phyloP scores from a whole-genome alignment of 2,888 invertebrate species.

The Cecidostiba fungosa region DNA sequence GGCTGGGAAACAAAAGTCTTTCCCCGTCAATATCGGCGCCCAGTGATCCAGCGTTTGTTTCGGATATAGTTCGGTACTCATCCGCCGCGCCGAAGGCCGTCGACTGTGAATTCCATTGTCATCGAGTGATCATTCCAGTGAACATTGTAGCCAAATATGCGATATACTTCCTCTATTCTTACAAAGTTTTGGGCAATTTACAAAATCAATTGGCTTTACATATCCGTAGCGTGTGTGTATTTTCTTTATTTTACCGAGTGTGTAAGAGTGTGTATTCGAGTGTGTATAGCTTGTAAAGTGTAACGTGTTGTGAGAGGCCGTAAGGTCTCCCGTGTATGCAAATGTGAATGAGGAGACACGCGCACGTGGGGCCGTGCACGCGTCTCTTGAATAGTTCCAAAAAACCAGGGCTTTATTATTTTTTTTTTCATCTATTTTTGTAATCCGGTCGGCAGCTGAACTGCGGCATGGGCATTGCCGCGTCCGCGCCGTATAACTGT shows the following conservation, averaged over 20 bases:
- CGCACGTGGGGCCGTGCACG: conserved; percentile 77
- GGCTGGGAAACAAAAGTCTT: conserved; percentile 41
- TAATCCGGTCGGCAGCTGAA: conserved; percentile 61
- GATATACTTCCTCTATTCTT: conserved; percentile 31
- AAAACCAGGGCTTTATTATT: conserved; percentile 75
- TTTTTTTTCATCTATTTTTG: conserved; percentile 61
- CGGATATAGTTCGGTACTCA: conserved; percentile 1
- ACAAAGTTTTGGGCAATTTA: conserved; percentile 74
- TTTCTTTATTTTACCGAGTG: conserved; percentile 61
- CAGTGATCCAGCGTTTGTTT: conserved; percentile 56
- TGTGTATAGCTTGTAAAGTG: conserved; percentile 66
- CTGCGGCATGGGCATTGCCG: conserved; percentile 67
- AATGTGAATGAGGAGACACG: conserved; percentile 71
- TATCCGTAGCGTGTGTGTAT: conserved; percentile 80
- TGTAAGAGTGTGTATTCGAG: conserved; percentile 67
- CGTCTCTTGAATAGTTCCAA: conserved; percentile 66
- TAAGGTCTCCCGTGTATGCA: conserved; percentile 62
- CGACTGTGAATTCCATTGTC: background rate
- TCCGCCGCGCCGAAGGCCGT: conserved; percentile 1
- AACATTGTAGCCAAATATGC: conserved; percentile 62
- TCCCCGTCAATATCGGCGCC: conserved; percentile 66
- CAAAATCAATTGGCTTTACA: conserved; percentile 81
- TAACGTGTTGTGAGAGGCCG: conserved; percentile 70
- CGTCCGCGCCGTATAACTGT: conserved; percentile 67
- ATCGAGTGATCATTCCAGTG: background rate